Evolutionary conservation across 64 coral and sea anemone species (phyloP), one percentile per base, ranked within the genome.

Genomic region (Pocillopora damicornis): DNA sequence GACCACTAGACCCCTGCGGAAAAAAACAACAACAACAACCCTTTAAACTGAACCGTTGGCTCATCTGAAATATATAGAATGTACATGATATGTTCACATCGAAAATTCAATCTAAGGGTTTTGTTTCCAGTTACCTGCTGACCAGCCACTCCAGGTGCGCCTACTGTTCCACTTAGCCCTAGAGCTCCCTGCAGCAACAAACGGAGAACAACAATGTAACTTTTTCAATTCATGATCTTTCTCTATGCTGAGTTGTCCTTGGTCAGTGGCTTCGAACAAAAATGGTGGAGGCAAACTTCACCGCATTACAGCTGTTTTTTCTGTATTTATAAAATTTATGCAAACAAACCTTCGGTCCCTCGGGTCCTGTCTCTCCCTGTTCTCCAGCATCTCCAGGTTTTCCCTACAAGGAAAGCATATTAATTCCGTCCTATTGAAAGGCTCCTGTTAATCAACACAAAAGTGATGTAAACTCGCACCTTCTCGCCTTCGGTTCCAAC

Each of bases 331-430:
- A n/a, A 20, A n/a, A 22, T 16, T 5, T 6, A 20, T 63, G 37
- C 20, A 1, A 38, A 77, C 89, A 65, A 35, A 90, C 89, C 79
- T 81, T 75, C 13, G 89, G 80, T 76, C 89, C 89, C 37, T 75
- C 66, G 25, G 60, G 80, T 76, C 89, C 89, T 15, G 80, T 65
- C 15, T 90, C 81, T 74, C 89, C 89, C 37, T 90, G 74, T 25
- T 73, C 13, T 35, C 68, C 89, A 85, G 22, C 9, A 16, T 82
- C 89, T 35, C 89, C 89, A 57, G 80, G 35, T 59, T 76, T 82
- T 34, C 89, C 89, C 89, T 89, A 4, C 3, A 51, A 69, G 58
- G 36, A 17, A 72, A 25, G 0, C 22, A 63, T 2, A 63, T 17
- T 2, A 71, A 25, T 71, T 71, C 12, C 42, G 42, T 51, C 30